Evolutionary conservation across 2,888 invertebrate species (phyloP), one percentile per base, ranked within the genome.

Genomic region (Rhorus exstirpatorius): DNA sequence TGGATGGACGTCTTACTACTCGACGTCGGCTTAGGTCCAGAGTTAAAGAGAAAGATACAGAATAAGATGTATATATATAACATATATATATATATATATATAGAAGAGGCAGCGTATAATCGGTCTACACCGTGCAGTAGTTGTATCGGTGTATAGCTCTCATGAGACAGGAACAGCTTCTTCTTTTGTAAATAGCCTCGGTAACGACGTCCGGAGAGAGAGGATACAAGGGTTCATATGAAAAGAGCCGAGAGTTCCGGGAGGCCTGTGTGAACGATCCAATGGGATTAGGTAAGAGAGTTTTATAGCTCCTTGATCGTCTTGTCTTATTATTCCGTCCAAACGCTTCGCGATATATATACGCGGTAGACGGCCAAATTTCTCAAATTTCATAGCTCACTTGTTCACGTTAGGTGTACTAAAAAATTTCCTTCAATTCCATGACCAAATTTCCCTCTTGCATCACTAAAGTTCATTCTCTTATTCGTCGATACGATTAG

Each of bases 1-100:
- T 87, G 87, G 88, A 79, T 86, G 87, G 81, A 90, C 88, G 86
- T 90, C 90, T 90, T 87, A 86, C 80, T 85, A 71, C 74, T 70
- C 75, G 79, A 68, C 76, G 79, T 81, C 85, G 86, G 87, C 87
- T 88, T 87, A 85, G 87, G 68, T 80, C 83, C 53, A 72, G 70
- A 71, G 26, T 51, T 24, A 58, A 55, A 44, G 67, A 82, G 51
- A 67, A 51, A 63, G 17, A 55, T 55, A 53, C 21, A 55, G 70
- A 70, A 55, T 55, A 17, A 53, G n/a, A 41, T 63, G 24, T 35
- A 60, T 35, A 10, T 10, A 31, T 46, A 7, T 38, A 49, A 21
- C 10, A 55, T 53, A 65, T 63, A 60, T n/a, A 31, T 7, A 21
- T 19, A 75, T 44, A 26, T 8, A 17, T 35, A 12, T 19, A 12